Percentiles rank a stretch among this genome's conserved stretches.
phyloP scores from a whole-genome alignment of 2,113 vertebrate genomes.

The Artemisiospiza belli region DNA sequence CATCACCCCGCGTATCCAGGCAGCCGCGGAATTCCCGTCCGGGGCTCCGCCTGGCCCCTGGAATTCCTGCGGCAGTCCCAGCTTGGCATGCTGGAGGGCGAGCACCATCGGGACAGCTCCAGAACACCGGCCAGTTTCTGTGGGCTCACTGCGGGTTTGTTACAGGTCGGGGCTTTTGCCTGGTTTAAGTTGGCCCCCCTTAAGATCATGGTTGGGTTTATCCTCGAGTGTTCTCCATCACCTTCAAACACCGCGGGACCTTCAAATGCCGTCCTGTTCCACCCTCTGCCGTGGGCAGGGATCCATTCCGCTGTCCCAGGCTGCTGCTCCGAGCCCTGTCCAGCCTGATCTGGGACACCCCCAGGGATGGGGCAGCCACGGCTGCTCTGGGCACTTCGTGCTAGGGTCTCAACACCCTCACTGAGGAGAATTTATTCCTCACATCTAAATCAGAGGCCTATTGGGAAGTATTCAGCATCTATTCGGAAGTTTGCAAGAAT shows the following conservation, averaged over 20 bases:
- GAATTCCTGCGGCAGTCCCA: background rate
- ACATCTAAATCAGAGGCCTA: background rate
- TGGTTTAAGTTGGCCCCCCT: no score
- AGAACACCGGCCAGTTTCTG: background rate
- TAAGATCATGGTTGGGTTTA: background rate
- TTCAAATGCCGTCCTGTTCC: background rate
- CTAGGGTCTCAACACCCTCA: background rate
- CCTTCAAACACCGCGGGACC: no score
- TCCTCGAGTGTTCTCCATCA: no score
- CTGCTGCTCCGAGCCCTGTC: background rate
- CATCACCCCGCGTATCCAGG: rapidly evolving
- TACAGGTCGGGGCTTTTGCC: background rate
- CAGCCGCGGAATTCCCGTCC: background rate
- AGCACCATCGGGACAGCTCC: rapidly evolving
- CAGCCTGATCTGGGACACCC: background rate
- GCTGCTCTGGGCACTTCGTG: no score
- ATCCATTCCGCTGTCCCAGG: rapidly evolving
- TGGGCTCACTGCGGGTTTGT: rapidly evolving
- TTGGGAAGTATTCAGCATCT: background rate
- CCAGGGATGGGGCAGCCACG: no score
- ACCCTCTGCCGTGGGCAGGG: rapidly evolving
- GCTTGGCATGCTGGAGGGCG: background rate
- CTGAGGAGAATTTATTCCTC: background rate
- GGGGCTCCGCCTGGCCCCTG: no score
- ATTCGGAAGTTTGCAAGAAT: background rate